These are phyloP conservation scores for Macrocentrus cingulum DNA, from an alignment of 1,140 invertebrate genomes.

Conservation along the genomic window DNA sequence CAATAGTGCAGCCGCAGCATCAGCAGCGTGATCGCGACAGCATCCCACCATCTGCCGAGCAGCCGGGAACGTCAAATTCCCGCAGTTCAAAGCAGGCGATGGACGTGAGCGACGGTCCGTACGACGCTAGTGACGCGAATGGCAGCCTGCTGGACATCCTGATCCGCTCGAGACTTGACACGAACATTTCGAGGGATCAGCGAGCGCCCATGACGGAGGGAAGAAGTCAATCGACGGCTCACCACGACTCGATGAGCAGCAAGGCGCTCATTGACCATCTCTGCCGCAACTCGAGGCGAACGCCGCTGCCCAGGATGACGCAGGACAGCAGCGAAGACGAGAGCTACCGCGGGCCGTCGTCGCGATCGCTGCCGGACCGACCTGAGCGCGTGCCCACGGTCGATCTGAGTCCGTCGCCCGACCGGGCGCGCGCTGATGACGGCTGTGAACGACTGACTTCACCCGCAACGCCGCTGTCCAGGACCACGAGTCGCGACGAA, in stretches of 20 bases:
- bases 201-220: slow-evolving; percentile 42
- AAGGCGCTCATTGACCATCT: slow-evolving; percentile 72
- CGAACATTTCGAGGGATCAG: slow-evolving; percentile 57
- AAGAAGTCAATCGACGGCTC: slow-evolving; percentile 35
- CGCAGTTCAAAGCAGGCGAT: slow-evolving; percentile 60
- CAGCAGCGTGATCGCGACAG: slow-evolving; percentile 26
- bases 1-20: slow-evolving; percentile 38
- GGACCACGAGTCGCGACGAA: slow-evolving; percentile 48
- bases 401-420: slow-evolving; percentile 53
- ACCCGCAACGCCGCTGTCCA: slow-evolving; percentile 48
- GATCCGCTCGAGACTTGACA: slow-evolving; percentile 76
- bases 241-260: slow-evolving; percentile 60
- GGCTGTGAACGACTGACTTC: slow-evolving; percentile 52
- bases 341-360: slow-evolving; percentile 42
- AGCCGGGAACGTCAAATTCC: slow-evolving; percentile 48
- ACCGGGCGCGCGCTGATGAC: slow-evolving; percentile 44
- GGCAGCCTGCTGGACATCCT: slow-evolving; percentile 78
- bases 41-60: slow-evolving; percentile 26
- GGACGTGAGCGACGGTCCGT: slow-evolving; percentile 65
- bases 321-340: slow-evolving; percentile 56
- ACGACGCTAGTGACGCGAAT: slow-evolving; percentile 68
- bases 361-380: slow-evolving; percentile 44
- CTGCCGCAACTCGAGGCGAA: slow-evolving; percentile 64
- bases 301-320: slow-evolving; percentile 58
- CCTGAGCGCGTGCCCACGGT: slow-evolving; percentile 56